These are phyloP conservation scores for Dipodomys stephensi DNA, from an alignment of 2,113 vertebrate species.

Conservation along the genomic window DNA sequence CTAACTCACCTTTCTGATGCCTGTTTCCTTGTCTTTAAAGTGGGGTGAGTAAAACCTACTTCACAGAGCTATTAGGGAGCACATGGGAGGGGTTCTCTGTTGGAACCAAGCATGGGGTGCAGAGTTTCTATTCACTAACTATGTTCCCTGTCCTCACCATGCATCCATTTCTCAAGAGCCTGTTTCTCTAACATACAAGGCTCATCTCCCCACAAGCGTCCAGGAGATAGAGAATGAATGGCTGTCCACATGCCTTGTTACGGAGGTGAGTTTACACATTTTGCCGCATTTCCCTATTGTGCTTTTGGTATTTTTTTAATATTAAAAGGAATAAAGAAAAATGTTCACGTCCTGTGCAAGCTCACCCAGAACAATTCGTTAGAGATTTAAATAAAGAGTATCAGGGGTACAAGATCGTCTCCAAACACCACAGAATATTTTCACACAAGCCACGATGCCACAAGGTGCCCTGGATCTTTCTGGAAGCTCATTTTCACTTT, in stretches of 20 bases:
- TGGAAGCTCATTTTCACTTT: neutral
- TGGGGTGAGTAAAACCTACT: neutral
- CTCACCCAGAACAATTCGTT: neutral
- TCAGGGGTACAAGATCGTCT: neutral
- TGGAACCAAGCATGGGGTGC: neutral
- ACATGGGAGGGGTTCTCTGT: too few relatives aligned
- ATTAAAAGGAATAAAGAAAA: conserved; percentile 21
- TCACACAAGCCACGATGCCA: neutral
- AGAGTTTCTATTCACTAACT: neutral
- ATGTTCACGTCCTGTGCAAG: neutral
- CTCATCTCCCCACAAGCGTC: neutral
- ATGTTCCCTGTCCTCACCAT: neutral
- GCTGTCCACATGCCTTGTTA: neutral
- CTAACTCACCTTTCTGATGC: neutral
- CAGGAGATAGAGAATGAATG: neutral
- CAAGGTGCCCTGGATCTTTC: neutral
- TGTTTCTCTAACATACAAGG: neutral
- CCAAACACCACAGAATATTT: accelerated
- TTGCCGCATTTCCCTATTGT: neutral
- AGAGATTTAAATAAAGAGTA: neutral
- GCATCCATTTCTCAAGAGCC: conserved; percentile 13
- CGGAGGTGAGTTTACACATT: neutral
- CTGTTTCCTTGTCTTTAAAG: conserved; percentile 9
- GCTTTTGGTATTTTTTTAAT: conserved; percentile 26
- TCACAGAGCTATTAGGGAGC: accelerated